Percentiles rank a stretch among this genome's conserved stretches.
Evolutionary conservation across 2,888 invertebrate species (phyloP).

Genomic region (Bimastos eiseni): DNA sequence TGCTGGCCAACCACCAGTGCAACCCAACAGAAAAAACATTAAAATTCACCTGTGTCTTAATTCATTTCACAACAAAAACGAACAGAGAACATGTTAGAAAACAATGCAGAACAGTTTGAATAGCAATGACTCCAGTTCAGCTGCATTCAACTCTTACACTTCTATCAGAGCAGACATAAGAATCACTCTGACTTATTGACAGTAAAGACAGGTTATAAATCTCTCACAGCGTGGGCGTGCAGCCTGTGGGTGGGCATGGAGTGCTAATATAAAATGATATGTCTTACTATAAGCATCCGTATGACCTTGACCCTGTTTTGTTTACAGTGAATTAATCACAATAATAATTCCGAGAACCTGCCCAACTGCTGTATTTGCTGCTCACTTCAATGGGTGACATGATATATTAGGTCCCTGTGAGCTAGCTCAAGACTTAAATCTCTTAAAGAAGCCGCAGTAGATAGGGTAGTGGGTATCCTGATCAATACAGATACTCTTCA

Average conservation of each 20-base stretch:
- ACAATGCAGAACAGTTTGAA: neutral
- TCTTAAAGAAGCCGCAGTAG: too few relatives aligned
- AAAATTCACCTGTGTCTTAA: neutral
- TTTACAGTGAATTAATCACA: too few relatives aligned
- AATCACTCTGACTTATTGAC: too few relatives aligned
- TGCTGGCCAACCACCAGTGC: neutral
- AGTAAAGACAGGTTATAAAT: neutral
- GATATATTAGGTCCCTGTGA: too few relatives aligned
- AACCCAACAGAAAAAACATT: neutral
- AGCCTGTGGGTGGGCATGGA: neutral
- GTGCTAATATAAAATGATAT: neutral
- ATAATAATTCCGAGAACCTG: too few relatives aligned
- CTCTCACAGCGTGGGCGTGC: neutral
- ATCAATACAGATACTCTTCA: neutral
- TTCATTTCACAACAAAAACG: slow-evolving; percentile 1
- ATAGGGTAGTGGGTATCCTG: too few relatives aligned
- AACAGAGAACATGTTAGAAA: neutral
- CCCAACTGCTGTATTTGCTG: too few relatives aligned
- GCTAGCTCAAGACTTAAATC: too few relatives aligned
- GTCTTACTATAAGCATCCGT: too few relatives aligned
- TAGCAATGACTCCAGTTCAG: neutral
- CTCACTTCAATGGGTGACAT: too few relatives aligned
- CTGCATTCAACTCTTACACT: neutral
- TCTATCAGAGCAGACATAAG: neutral
- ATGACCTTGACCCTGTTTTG: too few relatives aligned